Conservation (phyloP, 2,888 invertebrate species). For the Athalia rosae region DNA sequence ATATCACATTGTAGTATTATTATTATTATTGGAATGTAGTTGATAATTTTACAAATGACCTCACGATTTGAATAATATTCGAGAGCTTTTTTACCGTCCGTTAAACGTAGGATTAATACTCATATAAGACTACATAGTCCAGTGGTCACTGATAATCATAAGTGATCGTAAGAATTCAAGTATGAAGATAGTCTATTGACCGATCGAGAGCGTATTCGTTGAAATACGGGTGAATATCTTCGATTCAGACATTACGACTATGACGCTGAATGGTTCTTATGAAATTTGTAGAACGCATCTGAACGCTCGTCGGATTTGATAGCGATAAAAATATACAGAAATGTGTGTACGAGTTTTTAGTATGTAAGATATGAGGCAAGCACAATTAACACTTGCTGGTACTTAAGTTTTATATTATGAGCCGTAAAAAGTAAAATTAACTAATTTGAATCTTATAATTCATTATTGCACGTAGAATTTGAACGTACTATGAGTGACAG, state of each 20-base stretch:
- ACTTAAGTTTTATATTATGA: conserved; percentile 9
- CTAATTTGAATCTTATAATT: conserved; percentile 20
- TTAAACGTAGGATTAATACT: conserved; percentile 55
- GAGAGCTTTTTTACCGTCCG: conserved; percentile 58
- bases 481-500: conserved; percentile 1
- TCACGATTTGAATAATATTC: conserved; percentile 32
- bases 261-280: conserved; percentile 10
- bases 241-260: neutral
- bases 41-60: conserved; percentile 1
- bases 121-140: conserved; percentile 45
- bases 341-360: neutral
- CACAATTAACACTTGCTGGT: conserved; percentile 33
- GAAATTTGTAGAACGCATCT: conserved; percentile 7
- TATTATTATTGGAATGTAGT: conserved; percentile 16
- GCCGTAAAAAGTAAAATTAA: neutral
- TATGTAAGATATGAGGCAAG: conserved; percentile 8
- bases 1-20: conserved; percentile 12
- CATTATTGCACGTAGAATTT: conserved; percentile 2
- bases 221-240: neutral
- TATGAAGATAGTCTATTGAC: neutral
- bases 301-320: conserved; percentile 5
- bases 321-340: conserved; percentile 35
- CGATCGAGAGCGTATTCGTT: conserved; percentile 8
- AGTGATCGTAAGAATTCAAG: neutral
- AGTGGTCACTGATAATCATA: neutral